Conservation (phyloP, 2,797 vertebrate species). For the Eospalax fontanierii region DNA sequence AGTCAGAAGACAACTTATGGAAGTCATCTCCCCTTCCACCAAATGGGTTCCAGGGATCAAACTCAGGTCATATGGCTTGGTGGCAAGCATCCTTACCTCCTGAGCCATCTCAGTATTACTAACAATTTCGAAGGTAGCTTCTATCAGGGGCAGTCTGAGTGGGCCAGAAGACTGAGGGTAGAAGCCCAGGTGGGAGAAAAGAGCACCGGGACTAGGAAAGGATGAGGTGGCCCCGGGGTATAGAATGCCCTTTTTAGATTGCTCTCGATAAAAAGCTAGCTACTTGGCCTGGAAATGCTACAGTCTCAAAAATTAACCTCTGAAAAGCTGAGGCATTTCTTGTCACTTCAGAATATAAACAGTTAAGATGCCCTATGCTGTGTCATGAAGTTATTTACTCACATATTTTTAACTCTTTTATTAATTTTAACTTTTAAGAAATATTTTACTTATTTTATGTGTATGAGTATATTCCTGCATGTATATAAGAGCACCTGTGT, state of each 20-base stretch:
- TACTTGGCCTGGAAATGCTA: not conserved
- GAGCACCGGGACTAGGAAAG: too few relatives aligned
- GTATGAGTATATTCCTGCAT: too few relatives aligned
- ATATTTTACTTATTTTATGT: too few relatives aligned
- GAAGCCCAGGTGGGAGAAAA: not conserved
- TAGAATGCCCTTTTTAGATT: not conserved
- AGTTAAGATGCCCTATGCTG: not conserved
- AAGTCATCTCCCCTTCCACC: not conserved
- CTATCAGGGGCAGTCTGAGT: not conserved
- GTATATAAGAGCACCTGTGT: too few relatives aligned
- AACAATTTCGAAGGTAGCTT: not conserved
- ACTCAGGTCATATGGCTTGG: not conserved
- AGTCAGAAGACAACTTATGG: not conserved
- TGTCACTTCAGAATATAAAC: conserved; percentile 23
- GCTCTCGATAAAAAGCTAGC: conserved; percentile 11
- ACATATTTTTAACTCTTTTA: not conserved
- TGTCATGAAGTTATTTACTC: not conserved
- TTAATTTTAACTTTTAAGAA: not conserved
- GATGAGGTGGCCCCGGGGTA: accelerated
- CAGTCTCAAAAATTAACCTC: not conserved
- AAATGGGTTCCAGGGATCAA: not conserved
- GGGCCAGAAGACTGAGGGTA: not conserved
- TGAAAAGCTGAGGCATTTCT: not conserved
- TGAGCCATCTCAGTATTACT: not conserved
- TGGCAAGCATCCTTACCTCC: not conserved